A percentile compares a stretch with the other conserved stretches of the same genome.
Conservation (phyloP, 2,797 vertebrate species). For the Chelmon rostratus region DNA sequence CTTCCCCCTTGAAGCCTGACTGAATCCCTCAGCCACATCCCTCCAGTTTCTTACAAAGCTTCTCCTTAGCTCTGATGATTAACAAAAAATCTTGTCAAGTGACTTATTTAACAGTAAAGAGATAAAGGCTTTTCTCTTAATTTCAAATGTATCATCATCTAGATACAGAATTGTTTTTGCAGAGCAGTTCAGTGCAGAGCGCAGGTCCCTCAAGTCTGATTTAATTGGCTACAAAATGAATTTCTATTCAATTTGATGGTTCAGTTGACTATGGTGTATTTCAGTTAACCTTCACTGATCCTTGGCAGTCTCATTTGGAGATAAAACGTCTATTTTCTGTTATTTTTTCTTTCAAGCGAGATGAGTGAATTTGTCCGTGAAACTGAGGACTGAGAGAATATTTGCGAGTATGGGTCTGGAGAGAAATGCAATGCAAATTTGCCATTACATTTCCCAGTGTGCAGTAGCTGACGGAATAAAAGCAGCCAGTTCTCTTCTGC, state of each 20-base stretch:
- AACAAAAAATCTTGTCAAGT: neutral
- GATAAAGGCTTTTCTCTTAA: constrained; percentile 16
- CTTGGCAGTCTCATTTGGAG: constrained; percentile 9
- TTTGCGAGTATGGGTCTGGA: neutral
- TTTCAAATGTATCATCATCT: constrained; percentile 37
- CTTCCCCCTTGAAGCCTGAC: constrained; percentile 38
- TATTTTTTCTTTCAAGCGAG: neutral
- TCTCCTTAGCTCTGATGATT: constrained; percentile 17
- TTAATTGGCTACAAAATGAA: constrained; percentile 20
- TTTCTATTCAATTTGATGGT: constrained; percentile 6
- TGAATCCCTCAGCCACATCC: constrained; percentile 35
- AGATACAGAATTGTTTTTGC: neutral
- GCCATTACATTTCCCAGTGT: constrained; percentile 9
- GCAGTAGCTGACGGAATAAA: neutral
- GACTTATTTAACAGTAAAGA: constrained; percentile 26
- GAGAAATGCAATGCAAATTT: neutral
- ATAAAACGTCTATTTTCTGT: neutral
- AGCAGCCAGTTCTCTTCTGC: neutral
- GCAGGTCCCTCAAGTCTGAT: neutral
- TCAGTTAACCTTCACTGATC: constrained; percentile 22
- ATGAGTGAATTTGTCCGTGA: constrained; percentile 1
- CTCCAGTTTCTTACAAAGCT: constrained; percentile 17
- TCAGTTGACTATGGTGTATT: constrained; percentile 3
- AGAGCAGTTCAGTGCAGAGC: neutral
- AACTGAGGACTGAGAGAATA: neutral